A percentile compares a stretch with the other conserved stretches of the same genome.
Conservation (phyloP, 2,113 vertebrate genomes). For the Paracanthobrama guichenoti region DNA sequence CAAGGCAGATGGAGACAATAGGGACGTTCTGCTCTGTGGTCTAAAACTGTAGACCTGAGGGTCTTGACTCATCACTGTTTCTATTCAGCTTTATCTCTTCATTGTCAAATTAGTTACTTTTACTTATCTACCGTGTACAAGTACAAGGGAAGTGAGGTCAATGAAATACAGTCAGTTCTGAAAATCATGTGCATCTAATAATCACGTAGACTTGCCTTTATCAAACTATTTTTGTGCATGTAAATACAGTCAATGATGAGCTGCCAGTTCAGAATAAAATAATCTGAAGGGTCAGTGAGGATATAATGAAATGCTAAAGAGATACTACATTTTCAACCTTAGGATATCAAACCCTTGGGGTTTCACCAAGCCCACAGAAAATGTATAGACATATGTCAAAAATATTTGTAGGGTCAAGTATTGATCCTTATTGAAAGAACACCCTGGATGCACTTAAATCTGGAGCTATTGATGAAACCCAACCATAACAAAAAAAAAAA, state of each 20-base stretch:
- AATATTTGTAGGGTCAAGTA: conserved; percentile 59
- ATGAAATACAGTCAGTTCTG: background rate
- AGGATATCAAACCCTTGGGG: conserved; percentile 31
- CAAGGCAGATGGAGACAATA: conserved; percentile 42
- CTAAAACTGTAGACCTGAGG: conserved; percentile 52
- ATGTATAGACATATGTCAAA: conserved; percentile 52
- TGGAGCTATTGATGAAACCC: conserved; percentile 35
- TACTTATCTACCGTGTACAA: conserved; percentile 19
- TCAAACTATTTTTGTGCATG: too few species aligned
- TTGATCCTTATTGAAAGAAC: conserved; percentile 52
- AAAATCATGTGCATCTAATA: background rate
- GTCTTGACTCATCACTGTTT: conserved; percentile 49
- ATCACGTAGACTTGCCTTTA: too few species aligned
- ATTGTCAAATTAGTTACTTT: conserved; percentile 44
- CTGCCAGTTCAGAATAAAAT: background rate
- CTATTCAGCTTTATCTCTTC: conserved; percentile 38
- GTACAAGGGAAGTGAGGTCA: background rate
- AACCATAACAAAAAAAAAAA: background rate
- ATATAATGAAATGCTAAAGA: conserved; percentile 36
- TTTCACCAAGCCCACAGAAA: conserved; percentile 36
- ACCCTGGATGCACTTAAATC: conserved; percentile 55
- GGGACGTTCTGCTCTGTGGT: conserved; percentile 48
- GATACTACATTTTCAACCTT: background rate
- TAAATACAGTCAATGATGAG: too few species aligned
- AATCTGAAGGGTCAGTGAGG: background rate